Evolutionary conservation across 2,888 invertebrate genomes (phyloP).

Genomic region (Hybos culiciformis): DNA sequence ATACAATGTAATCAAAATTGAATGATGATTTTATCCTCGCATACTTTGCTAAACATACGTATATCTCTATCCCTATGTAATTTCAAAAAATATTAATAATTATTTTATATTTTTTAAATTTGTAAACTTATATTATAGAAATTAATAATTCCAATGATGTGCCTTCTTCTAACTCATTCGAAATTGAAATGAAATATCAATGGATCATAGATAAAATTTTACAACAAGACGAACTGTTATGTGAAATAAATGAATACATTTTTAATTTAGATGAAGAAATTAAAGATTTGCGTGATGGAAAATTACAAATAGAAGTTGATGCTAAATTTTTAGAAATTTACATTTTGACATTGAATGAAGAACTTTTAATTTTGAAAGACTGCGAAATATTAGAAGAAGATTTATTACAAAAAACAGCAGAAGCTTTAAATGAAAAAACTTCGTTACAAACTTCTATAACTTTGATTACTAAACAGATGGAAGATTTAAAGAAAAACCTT

Average conservation of each 20-base stretch:
- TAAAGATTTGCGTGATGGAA: constrained; percentile 40
- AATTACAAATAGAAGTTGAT: constrained; percentile 45
- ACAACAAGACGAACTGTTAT: constrained; percentile 52
- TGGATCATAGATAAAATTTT: constrained; percentile 39
- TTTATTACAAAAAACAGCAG: constrained; percentile 45
- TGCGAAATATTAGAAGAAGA: constrained; percentile 57
- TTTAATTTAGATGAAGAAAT: constrained; percentile 52
- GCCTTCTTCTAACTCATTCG: constrained; percentile 15
- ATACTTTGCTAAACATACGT: no score
- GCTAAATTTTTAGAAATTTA: constrained; percentile 47
- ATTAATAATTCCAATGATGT: no score
- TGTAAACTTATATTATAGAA: no score
- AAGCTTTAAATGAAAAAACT: constrained; percentile 40
- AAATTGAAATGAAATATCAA: constrained; percentile 21
- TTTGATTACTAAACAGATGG: constrained; percentile 40
- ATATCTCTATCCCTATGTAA: no score
- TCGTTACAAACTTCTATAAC: constrained; percentile 40
- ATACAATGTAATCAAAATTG: no score
- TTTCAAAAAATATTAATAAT: no score
- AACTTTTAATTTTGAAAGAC: constrained; percentile 56
- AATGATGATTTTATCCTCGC: no score
- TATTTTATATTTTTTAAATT: no score
- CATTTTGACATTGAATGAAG: constrained; percentile 55
- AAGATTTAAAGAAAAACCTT: constrained; percentile 36
- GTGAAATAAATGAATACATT: constrained; percentile 44